Conservation (phyloP, 2,797 vertebrate species). For the Brachyrhaphis roseni region DNA sequence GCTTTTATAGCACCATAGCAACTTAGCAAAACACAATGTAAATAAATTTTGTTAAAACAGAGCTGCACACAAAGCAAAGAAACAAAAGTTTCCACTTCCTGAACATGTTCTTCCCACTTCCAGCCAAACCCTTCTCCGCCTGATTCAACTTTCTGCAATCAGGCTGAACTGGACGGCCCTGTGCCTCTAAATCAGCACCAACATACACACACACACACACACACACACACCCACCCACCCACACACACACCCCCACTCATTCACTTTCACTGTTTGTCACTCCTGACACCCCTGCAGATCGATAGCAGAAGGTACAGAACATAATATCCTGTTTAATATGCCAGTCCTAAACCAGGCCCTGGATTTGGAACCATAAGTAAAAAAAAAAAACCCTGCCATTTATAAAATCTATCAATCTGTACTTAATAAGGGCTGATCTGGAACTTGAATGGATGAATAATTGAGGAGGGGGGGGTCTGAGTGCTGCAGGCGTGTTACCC, state of each 20-base stretch:
- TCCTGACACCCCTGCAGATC: conserved; percentile 48
- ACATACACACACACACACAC: background rate
- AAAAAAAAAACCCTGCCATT: conserved; percentile 43
- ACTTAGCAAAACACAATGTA: background rate
- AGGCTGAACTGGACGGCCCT: conserved; percentile 6
- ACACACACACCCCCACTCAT: background rate
- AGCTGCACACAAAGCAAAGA: background rate
- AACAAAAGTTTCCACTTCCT: background rate
- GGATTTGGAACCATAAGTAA: conserved; percentile 55
- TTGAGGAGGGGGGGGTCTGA: conserved; percentile 34
- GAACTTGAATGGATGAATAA: conserved; percentile 57
- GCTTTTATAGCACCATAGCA: background rate
- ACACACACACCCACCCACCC: too few species aligned
- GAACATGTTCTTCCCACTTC: background rate
- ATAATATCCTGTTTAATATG: conserved; percentile 63
- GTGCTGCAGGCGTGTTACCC: conserved; percentile 26
- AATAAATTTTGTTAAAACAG: background rate
- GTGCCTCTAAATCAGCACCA: conserved; percentile 24
- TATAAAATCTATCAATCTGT: conserved; percentile 62
- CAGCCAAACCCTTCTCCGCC: background rate
- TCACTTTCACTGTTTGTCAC: conserved; percentile 35
- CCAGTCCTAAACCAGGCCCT: conserved; percentile 19
- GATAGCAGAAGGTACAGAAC: conserved; percentile 33
- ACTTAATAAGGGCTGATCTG: conserved; percentile 58
- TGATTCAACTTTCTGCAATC: conserved; percentile 11